Conservation (phyloP, 2,113 vertebrate species). For the Copsychus sechellarum region DNA sequence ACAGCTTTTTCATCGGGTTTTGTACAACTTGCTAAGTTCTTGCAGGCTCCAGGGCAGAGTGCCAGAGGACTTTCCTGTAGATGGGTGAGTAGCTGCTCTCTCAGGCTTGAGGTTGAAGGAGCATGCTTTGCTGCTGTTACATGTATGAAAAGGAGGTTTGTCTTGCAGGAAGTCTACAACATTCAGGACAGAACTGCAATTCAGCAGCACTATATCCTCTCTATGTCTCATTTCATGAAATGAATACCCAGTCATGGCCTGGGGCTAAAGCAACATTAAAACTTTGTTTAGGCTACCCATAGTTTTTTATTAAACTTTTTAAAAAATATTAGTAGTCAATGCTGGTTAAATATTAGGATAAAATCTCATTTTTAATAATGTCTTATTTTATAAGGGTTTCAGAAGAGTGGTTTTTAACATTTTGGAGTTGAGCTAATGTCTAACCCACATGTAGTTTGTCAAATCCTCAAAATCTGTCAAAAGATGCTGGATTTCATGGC, state of each 20-base stretch:
- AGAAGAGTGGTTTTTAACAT: neutral
- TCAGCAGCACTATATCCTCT: neutral
- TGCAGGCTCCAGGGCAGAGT: neutral
- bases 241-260: neutral
- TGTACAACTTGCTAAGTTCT: neutral
- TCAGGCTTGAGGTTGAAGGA: neutral
- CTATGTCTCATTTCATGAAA: neutral
- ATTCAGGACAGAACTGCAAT: slow-evolving; percentile 41
- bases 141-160: slow-evolving; percentile 43
- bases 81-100: neutral
- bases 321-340: neutral
- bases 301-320: neutral
- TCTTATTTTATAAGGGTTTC: neutral
- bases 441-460: neutral
- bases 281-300: neutral
- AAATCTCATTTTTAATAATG: neutral
- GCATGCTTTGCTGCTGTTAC: neutral
- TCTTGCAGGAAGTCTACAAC: neutral
- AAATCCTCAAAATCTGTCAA: neutral
- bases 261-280: neutral
- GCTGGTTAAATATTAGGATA: neutral
- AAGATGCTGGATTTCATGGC: neutral
- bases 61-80: slow-evolving; percentile 5
- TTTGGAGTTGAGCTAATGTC: neutral
- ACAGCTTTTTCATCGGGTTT: neutral